phyloP scores from a whole-genome alignment of 2,113 vertebrate genomes.

The Myotis davidii region DNA sequence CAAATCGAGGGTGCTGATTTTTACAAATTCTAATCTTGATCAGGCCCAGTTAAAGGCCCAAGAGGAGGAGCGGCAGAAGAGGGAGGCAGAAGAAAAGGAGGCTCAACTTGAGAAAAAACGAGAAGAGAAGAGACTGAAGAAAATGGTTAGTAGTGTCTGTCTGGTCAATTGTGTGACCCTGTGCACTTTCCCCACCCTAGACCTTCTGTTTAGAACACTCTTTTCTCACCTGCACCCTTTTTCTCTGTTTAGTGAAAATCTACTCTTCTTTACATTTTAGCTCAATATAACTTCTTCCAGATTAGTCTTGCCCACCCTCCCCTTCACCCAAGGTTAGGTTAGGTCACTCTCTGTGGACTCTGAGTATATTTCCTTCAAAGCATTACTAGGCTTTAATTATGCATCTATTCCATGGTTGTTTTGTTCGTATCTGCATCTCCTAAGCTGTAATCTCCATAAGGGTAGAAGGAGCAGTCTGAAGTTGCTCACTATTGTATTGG shows the following conservation, averaged over 20 bases:
- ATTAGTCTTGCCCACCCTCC: neutral
- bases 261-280: slow-evolving; percentile 4
- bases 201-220: neutral
- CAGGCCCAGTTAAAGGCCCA: slow-evolving; percentile 91
- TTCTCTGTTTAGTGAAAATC: neutral
- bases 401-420: neutral
- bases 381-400: neutral
- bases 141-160: slow-evolving; percentile 85
- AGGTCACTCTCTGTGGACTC: neutral
- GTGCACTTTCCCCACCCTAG: neutral
- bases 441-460: neutral
- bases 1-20: slow-evolving; percentile 17
- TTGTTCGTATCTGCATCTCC: neutral
- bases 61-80: slow-evolving; percentile 88
- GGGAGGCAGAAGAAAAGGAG: slow-evolving; percentile 89
- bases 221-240: neutral
- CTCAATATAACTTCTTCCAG: neutral
- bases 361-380: neutral
- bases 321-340: neutral
- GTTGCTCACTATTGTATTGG: neutral
- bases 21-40: slow-evolving; percentile 52
- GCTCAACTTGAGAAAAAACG: slow-evolving; percentile 84
- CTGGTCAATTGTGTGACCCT: neutral
- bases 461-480: neutral
- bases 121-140: slow-evolving; percentile 90